phyloP scores from a whole-genome alignment of 2,113 vertebrate species.

The Brachypteracias leptosomus region DNA sequence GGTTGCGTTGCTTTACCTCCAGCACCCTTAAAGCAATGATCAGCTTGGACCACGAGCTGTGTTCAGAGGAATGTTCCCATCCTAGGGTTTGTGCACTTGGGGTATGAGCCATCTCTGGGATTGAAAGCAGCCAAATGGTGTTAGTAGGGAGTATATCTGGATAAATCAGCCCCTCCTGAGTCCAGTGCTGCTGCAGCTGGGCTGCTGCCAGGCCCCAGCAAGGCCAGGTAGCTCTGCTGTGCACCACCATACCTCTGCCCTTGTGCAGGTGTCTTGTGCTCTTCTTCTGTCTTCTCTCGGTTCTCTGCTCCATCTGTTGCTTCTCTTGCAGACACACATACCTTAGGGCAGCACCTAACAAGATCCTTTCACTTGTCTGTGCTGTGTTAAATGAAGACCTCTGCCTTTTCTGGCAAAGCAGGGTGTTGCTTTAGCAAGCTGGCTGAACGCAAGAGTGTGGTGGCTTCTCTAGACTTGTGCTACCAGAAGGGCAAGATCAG shows the following conservation, averaged over 20 bases:
- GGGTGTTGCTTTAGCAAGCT: not conserved
- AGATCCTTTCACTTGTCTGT: not conserved
- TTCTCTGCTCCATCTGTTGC: not conserved
- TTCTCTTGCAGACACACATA: fast-evolving
- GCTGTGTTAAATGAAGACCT: not conserved
- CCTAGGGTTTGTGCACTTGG: not conserved
- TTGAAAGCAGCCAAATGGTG: not conserved
- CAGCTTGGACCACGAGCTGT: fast-evolving
- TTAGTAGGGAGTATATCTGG: not conserved
- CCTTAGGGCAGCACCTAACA: not conserved
- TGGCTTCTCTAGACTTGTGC: not conserved
- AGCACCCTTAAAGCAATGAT: not conserved
- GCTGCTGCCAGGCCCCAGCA: not conserved
- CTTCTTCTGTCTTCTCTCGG: not conserved
- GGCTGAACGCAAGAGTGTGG: not conserved
- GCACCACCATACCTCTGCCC: fast-evolving
- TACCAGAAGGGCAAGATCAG: not conserved
- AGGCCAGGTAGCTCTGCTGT: not conserved
- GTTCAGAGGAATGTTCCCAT: not conserved
- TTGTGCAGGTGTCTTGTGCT: not conserved
- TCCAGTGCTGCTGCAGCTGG: not conserved
- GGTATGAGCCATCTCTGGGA: not conserved
- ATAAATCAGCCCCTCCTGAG: not conserved
- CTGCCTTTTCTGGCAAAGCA: not conserved
- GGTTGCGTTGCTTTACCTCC: not conserved